phyloP scores from a whole-genome alignment of 64 coral and sea anemone species.

The Pocillopora damicornis region DNA sequence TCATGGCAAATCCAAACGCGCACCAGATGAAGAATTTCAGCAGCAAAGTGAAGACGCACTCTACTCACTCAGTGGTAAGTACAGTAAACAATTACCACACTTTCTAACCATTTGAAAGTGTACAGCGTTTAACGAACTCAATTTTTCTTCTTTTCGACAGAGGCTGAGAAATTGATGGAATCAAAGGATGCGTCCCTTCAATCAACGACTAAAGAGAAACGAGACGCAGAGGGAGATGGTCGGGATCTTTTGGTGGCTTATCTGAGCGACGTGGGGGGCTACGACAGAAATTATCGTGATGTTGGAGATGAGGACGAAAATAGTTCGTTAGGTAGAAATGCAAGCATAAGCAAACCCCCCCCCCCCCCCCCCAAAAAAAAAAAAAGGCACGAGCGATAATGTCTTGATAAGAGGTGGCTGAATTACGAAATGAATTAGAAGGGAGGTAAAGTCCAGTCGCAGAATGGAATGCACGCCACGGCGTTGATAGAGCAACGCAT shows the following conservation, averaged over 20 bases:
- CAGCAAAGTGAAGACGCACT: conserved; percentile 22
- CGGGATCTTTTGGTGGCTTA: conserved; percentile 86
- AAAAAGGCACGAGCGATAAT: no score
- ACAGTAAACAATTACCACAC: neutral
- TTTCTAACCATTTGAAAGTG: neutral
- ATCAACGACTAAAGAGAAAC: conserved; percentile 54
- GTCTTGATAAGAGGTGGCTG: no score
- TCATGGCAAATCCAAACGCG: conserved; percentile 29
- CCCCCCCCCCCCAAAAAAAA: no score
- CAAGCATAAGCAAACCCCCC: neutral
- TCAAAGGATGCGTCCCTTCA: conserved; percentile 43
- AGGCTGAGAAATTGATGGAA: conserved; percentile 83
- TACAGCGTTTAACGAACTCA: neutral
- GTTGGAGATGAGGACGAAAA: conserved; percentile 72
- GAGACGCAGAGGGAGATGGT: conserved; percentile 68
- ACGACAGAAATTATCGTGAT: conserved; percentile 86
- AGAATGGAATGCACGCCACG: no score
- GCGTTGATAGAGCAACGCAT: no score
- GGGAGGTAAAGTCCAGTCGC: no score
- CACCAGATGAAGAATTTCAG: conserved; percentile 35
- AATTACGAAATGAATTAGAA: no score
- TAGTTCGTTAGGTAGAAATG: conserved; percentile 34
- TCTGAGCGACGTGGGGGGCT: conserved; percentile 91
- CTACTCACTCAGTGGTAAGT: neutral
- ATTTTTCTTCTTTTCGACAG: neutral